Base-by-base conservation (phyloP, 2,888 invertebrate genomes). In the Dasysyrphus tricinctus region DNA sequence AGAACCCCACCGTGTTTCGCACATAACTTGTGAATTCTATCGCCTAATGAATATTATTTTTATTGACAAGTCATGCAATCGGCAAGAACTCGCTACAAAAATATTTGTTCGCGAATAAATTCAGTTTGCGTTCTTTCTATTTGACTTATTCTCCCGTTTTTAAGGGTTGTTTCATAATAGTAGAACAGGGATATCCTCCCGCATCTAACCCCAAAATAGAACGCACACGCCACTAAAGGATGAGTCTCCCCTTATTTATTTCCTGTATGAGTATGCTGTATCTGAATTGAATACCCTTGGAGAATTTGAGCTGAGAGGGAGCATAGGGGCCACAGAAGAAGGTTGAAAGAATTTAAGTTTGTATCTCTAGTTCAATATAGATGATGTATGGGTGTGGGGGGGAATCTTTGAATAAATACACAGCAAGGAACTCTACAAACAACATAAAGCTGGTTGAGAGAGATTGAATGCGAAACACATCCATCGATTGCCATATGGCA, bases 11-110 rank as follows among this genome's bases (percentile, higher is more conserved):
- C 39, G 57, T 44, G 39, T 19, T 74, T 61, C 29, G 54, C 81
- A 82, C 81, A 79, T 81, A 82, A 81, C 81, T 79, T 86, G 79
- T 54, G 82, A 86, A 86, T 86, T 75, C 81, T 79, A 86, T 86
- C 79, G 78, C 82, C 81, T 81, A 82, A 86, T 86, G 86, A 86
- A 86, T 82, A 86, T 81, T 82, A 81, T 86, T 78, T 86, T 82
- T 82, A 86, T 86, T 86, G 86, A 86, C 78, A 82, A 61, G 78
- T 75, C 86, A 75, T 81, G 86, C 86, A 86, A 85, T 85, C 73
- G 80, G 49, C 76, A 73, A 76, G 56, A 73, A 86, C 56, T 75
- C 72, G 72, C 47, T 82, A 74, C 82, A 82, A 82, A 86, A 86
- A 86, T 82, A 86, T 86, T 86, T 86, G 44, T 29, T 72, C 67